Evolutionary conservation across 1,140 invertebrate genomes (phyloP).

Genomic region (Archivesica marissinica): DNA sequence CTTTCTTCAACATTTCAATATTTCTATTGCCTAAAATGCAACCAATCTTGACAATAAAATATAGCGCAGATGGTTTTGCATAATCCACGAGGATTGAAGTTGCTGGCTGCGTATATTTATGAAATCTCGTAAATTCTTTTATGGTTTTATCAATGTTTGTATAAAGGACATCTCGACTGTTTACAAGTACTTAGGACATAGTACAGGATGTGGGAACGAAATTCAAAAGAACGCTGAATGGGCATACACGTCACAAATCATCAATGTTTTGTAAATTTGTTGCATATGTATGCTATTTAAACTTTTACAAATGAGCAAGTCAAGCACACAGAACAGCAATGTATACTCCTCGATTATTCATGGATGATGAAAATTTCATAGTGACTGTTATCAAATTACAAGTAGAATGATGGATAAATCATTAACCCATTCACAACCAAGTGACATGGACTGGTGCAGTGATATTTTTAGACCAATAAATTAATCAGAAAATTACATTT

Average conservation of each 20-base stretch:
- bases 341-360: not conserved
- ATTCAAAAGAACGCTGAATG: not conserved
- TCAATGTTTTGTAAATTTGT: not conserved
- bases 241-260: not conserved
- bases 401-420: no score
- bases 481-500: no score
- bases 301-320: no score
- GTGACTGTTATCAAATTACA: not conserved
- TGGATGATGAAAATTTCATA: constrained; percentile 12
- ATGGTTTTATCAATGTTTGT: constrained; percentile 14
- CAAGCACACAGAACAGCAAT: not conserved
- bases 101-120: not conserved
- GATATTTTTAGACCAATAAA: no score
- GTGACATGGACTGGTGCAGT: not conserved
- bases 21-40: not conserved
- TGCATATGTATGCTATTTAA: no score
- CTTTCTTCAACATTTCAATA: no score
- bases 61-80: not conserved
- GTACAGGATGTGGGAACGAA: constrained; percentile 7
- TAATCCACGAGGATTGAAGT: not conserved
- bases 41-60: not conserved
- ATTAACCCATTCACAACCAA: not conserved
- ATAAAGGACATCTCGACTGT: not conserved
- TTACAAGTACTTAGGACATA: not conserved
- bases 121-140: constrained; percentile 14